Conservation (phyloP, 1,140 invertebrate species). For the Pissodes strobi region DNA sequence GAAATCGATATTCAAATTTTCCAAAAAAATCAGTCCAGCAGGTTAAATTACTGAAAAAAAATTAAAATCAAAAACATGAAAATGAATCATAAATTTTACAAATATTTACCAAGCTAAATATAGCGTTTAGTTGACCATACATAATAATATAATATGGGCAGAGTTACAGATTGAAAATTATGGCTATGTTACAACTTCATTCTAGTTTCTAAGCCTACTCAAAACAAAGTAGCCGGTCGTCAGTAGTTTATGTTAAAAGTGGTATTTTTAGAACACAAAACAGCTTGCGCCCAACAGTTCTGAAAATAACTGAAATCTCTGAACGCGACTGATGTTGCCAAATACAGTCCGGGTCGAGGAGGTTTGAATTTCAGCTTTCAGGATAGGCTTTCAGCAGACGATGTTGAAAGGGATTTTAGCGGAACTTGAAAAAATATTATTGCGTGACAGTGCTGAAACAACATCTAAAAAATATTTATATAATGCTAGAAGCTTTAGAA, state of each 20-base stretch:
- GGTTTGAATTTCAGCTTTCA: conserved; percentile 44
- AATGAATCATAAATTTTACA: too few relatives aligned
- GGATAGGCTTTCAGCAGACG: not conserved
- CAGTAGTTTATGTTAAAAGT: conserved; percentile 31
- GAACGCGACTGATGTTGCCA: conserved; percentile 40
- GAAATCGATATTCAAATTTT: too few relatives aligned
- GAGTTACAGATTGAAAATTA: not conserved
- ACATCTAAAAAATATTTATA: too few relatives aligned
- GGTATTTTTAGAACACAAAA: conserved; percentile 42
- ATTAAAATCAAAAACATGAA: too few relatives aligned
- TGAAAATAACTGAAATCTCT: conserved; percentile 44
- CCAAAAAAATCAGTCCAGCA: too few relatives aligned
- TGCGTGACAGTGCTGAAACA: too few relatives aligned
- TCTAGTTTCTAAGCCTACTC: not conserved
- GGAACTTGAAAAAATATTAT: too few relatives aligned
- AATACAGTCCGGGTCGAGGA: conserved; percentile 44
- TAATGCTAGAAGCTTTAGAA: too few relatives aligned
- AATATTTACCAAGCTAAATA: too few relatives aligned
- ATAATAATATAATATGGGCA: not conserved
- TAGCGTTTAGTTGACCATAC: too few relatives aligned
- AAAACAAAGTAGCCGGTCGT: not conserved
- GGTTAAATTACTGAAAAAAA: too few relatives aligned
- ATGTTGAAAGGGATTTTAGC: too few relatives aligned
- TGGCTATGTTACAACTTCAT: conserved; percentile 1
- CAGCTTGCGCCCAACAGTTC: conserved; percentile 28